phyloP scores from a whole-genome alignment of 2,888 invertebrate genomes.

The Molorchus minor region DNA sequence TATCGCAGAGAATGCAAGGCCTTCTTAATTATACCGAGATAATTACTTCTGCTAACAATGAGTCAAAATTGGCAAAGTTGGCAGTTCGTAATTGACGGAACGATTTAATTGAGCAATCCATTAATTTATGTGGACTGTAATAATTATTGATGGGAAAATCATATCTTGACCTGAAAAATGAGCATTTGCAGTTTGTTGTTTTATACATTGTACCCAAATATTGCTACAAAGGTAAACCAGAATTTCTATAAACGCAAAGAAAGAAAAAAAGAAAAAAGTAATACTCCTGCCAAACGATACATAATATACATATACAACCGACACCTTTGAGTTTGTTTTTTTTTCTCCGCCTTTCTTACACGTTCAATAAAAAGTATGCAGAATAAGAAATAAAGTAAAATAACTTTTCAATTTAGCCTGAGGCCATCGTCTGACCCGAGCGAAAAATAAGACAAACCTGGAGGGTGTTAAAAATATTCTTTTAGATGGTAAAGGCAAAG shows the following conservation, averaged over 20 bases:
- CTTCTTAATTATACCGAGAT: slow-evolving; percentile 30
- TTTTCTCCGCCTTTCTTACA: neutral
- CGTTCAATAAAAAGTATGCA: neutral
- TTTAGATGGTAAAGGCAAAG: neutral
- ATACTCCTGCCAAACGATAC: no score
- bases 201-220: no score
- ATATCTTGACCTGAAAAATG: no score
- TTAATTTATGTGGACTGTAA: slow-evolving; percentile 41
- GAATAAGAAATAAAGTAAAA: neutral
- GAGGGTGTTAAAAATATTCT: neutral
- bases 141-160: no score
- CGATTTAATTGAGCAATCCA: slow-evolving; percentile 45
- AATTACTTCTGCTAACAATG: slow-evolving; percentile 37
- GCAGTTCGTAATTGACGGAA: slow-evolving; percentile 37
- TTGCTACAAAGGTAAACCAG: no score
- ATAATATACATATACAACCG: neutral
- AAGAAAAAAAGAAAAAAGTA: no score
- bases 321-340: neutral
- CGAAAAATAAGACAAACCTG: neutral
- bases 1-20: neutral
- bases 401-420: slow-evolving; percentile 2
- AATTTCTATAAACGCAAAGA: no score
- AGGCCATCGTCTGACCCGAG: neutral
- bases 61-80: slow-evolving; percentile 37
- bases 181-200: no score